Conservation (phyloP, 2,113 vertebrate genomes). For the Phocoena sinus region DNA sequence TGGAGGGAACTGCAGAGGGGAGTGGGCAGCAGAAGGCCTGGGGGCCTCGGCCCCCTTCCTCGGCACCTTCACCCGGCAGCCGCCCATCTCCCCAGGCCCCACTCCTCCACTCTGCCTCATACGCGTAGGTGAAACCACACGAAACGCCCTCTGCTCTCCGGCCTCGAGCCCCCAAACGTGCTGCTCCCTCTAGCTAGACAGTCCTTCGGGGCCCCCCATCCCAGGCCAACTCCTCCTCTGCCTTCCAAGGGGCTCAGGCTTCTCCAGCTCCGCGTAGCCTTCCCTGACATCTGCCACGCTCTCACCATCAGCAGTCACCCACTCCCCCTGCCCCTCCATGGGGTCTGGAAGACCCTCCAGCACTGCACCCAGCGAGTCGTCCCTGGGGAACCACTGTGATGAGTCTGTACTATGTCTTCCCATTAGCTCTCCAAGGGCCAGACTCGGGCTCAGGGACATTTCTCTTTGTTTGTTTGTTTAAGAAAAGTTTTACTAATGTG, state of each 20-base stretch:
- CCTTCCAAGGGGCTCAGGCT: not conserved
- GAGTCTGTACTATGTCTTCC: not conserved
- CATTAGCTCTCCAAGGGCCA: not conserved
- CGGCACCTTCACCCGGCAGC: accelerated
- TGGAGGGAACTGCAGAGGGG: not conserved
- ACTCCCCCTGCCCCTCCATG: not conserved
- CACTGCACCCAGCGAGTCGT: accelerated
- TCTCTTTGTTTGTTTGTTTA: conserved; percentile 58
- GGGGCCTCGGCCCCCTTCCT: not conserved
- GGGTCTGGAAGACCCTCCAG: not conserved
- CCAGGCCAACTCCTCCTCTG: not conserved
- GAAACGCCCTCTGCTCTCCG: not conserved
- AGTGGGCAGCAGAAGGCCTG: accelerated
- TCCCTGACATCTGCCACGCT: not conserved
- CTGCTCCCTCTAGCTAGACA: not conserved
- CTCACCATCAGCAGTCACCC: not conserved
- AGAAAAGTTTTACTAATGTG: conserved; percentile 82
- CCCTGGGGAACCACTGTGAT: too few species aligned
- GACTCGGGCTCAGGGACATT: accelerated
- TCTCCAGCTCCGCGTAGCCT: not conserved
- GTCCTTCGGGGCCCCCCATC: not conserved
- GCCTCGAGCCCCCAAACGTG: not conserved
- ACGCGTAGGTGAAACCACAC: accelerated
- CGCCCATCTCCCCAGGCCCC: accelerated
- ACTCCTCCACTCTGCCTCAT: not conserved